Base-by-base conservation (phyloP, 1,140 invertebrate species). In the Drosophila elegans region DNA sequence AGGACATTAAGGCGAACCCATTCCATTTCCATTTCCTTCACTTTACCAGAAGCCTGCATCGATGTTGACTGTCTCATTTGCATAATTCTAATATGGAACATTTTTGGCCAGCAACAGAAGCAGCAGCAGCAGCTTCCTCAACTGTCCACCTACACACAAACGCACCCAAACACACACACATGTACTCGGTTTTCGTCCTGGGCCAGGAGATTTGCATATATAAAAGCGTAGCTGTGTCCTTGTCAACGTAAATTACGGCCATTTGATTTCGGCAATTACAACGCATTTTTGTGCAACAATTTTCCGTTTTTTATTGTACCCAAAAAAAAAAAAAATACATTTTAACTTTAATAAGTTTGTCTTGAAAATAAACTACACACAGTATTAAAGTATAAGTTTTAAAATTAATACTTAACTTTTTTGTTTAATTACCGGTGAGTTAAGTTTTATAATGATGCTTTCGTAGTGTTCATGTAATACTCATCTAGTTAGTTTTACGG, bases 31-130 rank as follows among this genome's bases (percentile, higher is more conserved):
- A 32, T 13, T 4, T 7, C 7, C 11, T 6, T 6, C 3, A 13
- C 27, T 29, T 42, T n/a, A 16, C 51, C 64, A 48, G 42, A 56
- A 48, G 32, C 64, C 64, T 71, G 67, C 51, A 53, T 74, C 49
- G 52, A 56, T 56, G 69, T 64, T 38, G 59, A 32, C 36, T 57
- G 63, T 38, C 82, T 83, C 63, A 89, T 89, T 89, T 89, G 85
- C 84, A 89, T 89, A 89, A 89, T 89, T 89, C 85, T 80, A 84
- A 90, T 89, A 90, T 90, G 80, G 73, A 81, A 83, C 81, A 89
- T 86, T 81, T 86, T 82, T 73, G 68, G 78, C 72, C 78, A 57
- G 36, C 29, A 32, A 32, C 29, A 21, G 16, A 0, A 21, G 16
- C 78, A 57, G 36, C 29, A 32, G 7, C 29, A 32, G 29, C 46